Percentiles rank a stretch among this genome's conserved stretches.
phyloP scores from a whole-genome alignment of 23 tunicate species.

The Styela clava region DNA sequence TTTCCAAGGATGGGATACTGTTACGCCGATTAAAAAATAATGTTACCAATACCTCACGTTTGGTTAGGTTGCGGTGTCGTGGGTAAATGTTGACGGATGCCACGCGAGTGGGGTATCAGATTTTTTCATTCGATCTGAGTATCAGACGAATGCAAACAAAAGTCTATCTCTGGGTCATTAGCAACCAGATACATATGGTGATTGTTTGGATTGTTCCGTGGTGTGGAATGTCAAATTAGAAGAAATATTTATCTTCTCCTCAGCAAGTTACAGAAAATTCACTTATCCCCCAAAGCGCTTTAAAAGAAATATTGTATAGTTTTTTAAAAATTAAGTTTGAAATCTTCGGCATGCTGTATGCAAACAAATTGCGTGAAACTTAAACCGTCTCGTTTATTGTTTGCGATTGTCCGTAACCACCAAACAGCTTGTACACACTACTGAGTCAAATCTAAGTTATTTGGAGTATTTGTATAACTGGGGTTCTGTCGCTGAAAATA shows the following conservation, averaged over 20 bases:
- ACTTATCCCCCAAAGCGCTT: no score
- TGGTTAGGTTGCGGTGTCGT: no score
- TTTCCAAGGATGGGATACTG: no score
- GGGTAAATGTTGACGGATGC: not conserved
- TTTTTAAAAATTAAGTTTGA: not conserved
- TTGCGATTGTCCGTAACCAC: not conserved
- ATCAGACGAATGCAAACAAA: not conserved
- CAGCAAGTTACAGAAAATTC: no score
- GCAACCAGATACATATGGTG: not conserved
- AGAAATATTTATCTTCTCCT: not conserved
- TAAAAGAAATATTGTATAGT: not conserved
- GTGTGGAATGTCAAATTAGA: not conserved
- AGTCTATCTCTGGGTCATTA: not conserved
- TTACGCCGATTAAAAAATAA: no score
- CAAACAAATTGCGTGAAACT: not conserved
- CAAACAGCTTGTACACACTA: not conserved
- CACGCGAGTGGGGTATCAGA: not conserved
- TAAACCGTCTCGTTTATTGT: not conserved
- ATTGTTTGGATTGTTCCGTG: not conserved
- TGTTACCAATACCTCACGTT: no score
- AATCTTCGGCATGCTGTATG: not conserved
- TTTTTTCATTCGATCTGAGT: not conserved
- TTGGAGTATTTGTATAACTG: not conserved
- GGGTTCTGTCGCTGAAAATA: no score
- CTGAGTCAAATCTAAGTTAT: not conserved